Evolutionary conservation across 2,113 vertebrate species (phyloP).

Genomic region (Ameiurus melas): DNA sequence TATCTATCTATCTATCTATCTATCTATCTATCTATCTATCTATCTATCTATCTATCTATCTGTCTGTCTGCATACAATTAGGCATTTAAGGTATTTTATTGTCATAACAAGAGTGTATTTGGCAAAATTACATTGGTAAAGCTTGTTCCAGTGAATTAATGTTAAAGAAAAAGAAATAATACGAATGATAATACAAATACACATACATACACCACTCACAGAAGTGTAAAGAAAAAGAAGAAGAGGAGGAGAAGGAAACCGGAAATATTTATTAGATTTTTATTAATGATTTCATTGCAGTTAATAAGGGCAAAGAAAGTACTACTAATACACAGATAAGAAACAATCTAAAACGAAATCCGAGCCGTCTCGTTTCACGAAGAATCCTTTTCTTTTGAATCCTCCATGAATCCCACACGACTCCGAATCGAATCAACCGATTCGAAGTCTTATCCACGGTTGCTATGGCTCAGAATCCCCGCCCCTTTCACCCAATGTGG

Average conservation of each 20-base stretch:
- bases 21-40: neutral
- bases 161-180: neutral
- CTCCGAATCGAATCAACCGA: neutral
- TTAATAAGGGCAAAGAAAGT: no score
- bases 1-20: neutral
- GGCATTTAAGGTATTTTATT: neutral
- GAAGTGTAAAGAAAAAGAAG: neutral
- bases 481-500: neutral
- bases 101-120: neutral
- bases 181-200: neutral
- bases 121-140: neutral
- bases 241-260: neutral
- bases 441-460: neutral
- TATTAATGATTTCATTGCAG: no score
- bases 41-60: neutral
- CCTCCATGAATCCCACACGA: neutral
- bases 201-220: neutral
- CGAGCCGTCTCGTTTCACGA: neutral
- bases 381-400: neutral
- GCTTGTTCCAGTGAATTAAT: neutral
- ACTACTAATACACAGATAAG: no score
- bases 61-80: neutral
- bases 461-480: slow-evolving; percentile 21
- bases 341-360: neutral
- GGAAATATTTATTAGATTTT: neutral